Evolutionary conservation across 1,140 invertebrate genomes (phyloP).

Genomic region (Drosophila parabipectinata): DNA sequence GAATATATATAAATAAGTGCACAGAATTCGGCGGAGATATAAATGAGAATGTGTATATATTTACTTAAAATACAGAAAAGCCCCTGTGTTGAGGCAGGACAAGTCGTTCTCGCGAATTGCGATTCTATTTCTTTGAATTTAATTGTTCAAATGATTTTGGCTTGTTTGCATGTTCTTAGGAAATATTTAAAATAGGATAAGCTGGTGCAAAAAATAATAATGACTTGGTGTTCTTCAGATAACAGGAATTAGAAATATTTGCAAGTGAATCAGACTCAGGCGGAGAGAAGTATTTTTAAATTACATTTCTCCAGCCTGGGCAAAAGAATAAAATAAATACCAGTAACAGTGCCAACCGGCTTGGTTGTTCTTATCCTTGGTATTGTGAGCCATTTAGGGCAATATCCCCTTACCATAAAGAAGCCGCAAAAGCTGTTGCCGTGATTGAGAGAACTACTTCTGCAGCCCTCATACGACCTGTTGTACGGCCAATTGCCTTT

Average conservation of each 20-base stretch:
- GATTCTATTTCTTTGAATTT: slow-evolving; percentile 31
- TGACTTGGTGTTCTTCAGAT: slow-evolving; percentile 12
- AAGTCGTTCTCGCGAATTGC: slow-evolving; percentile 21
- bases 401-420: slow-evolving; percentile 30
- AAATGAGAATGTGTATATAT: slow-evolving; percentile 9
- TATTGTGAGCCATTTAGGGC: slow-evolving; percentile 44
- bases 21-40: slow-evolving; percentile 7
- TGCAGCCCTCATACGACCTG: slow-evolving; percentile 63
- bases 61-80: background rate
- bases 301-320: slow-evolving; percentile 19
- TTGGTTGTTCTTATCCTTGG: slow-evolving; percentile 12
- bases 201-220: background rate
- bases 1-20: background rate
- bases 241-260: slow-evolving; percentile 26
- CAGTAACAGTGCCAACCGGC: background rate
- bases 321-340: slow-evolving; percentile 18
- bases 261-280: slow-evolving; percentile 21
- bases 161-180: slow-evolving; percentile 61
- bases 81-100: slow-evolving; percentile 29
- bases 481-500: slow-evolving; percentile 51
- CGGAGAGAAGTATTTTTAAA: slow-evolving; percentile 8
- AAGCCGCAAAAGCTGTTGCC: slow-evolving; percentile 40
- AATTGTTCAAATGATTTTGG: slow-evolving; percentile 60
- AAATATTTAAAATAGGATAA: slow-evolving; percentile 59
- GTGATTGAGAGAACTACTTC: slow-evolving; percentile 23